Evolutionary conservation across 2,888 invertebrate genomes (phyloP).

Genomic region (Syrista parreyssii): DNA sequence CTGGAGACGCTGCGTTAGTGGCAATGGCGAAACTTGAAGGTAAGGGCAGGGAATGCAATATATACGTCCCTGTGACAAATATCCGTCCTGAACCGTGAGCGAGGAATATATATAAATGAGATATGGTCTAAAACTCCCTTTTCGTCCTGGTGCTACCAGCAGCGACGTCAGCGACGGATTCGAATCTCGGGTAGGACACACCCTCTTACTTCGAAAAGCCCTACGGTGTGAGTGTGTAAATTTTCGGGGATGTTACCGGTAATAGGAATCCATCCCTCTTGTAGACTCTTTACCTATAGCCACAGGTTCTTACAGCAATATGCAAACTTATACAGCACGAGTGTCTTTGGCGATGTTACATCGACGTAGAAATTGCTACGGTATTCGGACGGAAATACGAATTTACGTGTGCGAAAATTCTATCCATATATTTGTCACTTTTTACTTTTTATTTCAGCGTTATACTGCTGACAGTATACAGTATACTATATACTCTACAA

Average conservation of each 20-base stretch:
- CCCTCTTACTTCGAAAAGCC: not conserved
- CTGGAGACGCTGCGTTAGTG: not conserved
- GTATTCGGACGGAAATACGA: no score
- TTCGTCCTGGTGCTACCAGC: not conserved
- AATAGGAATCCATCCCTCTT: not conserved
- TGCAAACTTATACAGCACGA: not conserved
- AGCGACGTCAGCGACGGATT: not conserved
- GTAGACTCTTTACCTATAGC: not conserved
- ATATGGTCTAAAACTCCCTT: conserved; percentile 12
- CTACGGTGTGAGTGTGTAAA: not conserved
- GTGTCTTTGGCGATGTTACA: not conserved
- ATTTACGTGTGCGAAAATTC: no score
- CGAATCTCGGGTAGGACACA: not conserved
- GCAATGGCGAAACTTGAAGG: not conserved
- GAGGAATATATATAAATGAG: conserved; percentile 18
- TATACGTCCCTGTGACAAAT: conserved; percentile 19
- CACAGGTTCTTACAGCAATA: not conserved
- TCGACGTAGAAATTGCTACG: not conserved
- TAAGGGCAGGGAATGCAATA: not conserved
- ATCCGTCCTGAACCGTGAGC: conserved; percentile 14
- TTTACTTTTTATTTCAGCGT: no score
- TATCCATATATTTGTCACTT: no score
- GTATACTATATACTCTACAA: no score
- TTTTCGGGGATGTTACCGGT: not conserved
- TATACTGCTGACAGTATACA: no score